A percentile compares a stretch with the other conserved stretches of the same genome.
phyloP scores from a whole-genome alignment of 2,888 invertebrate species.

The Drosophila aldrichi region DNA sequence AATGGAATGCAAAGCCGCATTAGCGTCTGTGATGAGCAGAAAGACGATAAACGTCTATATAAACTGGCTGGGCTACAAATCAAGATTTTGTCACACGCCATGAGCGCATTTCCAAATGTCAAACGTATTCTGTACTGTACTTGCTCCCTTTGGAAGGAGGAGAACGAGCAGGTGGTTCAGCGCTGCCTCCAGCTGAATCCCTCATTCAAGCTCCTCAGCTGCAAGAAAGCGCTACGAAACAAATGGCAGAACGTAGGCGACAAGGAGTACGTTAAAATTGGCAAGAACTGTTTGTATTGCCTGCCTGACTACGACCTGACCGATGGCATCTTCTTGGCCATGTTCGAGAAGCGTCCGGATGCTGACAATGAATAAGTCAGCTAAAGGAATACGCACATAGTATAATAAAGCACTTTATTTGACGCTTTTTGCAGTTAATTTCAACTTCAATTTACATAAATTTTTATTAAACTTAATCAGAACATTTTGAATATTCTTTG shows the following conservation, averaged over 20 bases:
- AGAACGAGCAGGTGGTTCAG: slow-evolving; percentile 94
- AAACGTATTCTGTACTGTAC: slow-evolving; percentile 97
- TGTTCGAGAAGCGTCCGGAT: slow-evolving; percentile 88
- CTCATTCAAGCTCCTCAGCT: slow-evolving; percentile 88
- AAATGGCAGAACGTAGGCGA: slow-evolving; percentile 90
- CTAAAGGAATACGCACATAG: not conserved
- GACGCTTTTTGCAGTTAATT: slow-evolving; percentile 39
- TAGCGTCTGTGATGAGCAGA: slow-evolving; percentile 86
- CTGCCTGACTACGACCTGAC: slow-evolving; percentile 91
- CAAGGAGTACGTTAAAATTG: slow-evolving; percentile 88
- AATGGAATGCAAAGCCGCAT: slow-evolving; percentile 90
- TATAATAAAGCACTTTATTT: slow-evolving; percentile 51
- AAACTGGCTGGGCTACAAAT: slow-evolving; percentile 92
- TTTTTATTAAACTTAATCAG: slow-evolving; percentile 21
- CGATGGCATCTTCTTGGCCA: slow-evolving; percentile 97
- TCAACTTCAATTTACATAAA: slow-evolving; percentile 41
- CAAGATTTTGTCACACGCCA: slow-evolving; percentile 93
- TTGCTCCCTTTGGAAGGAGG: slow-evolving; percentile 95
- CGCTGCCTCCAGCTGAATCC: slow-evolving; percentile 82
- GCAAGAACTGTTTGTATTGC: slow-evolving; percentile 92
- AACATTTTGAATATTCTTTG: slow-evolving; percentile 28
- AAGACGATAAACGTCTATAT: slow-evolving; percentile 87
- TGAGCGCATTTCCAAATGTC: slow-evolving; percentile 92
- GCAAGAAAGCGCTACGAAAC: slow-evolving; percentile 87
- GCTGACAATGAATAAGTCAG: slow-evolving; percentile 24